Percentiles rank a stretch among this genome's conserved stretches.
Conservation (phyloP, 2,113 vertebrate genomes). For the Festucalex cinctus region DNA sequence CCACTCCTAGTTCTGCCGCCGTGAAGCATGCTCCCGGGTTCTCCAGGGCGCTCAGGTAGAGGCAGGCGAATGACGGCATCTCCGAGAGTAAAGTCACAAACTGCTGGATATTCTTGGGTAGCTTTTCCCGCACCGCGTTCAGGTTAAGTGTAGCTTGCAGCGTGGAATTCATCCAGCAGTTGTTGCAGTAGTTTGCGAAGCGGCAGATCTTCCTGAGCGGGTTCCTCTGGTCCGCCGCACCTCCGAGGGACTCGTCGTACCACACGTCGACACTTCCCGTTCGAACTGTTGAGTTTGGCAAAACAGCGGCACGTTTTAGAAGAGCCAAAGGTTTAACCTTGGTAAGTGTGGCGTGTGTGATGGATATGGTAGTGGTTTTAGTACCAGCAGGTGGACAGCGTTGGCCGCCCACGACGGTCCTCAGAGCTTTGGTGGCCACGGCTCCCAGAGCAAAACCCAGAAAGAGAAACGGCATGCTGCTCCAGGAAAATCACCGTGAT, state of each 20-base stretch:
- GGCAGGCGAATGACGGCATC: conserved; percentile 5
- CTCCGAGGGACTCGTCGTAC: background rate
- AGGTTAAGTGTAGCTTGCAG: conserved; percentile 1
- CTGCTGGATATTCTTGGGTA: background rate
- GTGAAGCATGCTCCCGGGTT: conserved; percentile 4
- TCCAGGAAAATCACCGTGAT: background rate
- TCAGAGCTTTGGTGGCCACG: conserved; percentile 4
- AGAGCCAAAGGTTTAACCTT: background rate
- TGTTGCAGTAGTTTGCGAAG: conserved; percentile 8
- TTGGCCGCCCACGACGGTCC: background rate
- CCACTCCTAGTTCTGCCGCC: background rate
- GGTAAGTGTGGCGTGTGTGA: background rate
- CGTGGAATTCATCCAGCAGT: conserved; percentile 11
- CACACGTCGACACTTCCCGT: background rate
- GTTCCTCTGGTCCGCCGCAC: background rate
- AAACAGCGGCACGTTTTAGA: background rate
- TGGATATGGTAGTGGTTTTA: background rate
- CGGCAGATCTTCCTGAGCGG: conserved; percentile 8
- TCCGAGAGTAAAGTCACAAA: background rate
- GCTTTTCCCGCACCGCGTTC: background rate
- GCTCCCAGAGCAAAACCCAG: conserved; percentile 7
- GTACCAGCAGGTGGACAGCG: background rate
- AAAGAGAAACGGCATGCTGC: conserved; percentile 4
- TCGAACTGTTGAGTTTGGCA: conserved; percentile 3
- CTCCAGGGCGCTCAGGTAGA: conserved; percentile 2